Evolutionary conservation across 2,113 vertebrate genomes (phyloP).

Genomic region (Buteo buteo): DNA sequence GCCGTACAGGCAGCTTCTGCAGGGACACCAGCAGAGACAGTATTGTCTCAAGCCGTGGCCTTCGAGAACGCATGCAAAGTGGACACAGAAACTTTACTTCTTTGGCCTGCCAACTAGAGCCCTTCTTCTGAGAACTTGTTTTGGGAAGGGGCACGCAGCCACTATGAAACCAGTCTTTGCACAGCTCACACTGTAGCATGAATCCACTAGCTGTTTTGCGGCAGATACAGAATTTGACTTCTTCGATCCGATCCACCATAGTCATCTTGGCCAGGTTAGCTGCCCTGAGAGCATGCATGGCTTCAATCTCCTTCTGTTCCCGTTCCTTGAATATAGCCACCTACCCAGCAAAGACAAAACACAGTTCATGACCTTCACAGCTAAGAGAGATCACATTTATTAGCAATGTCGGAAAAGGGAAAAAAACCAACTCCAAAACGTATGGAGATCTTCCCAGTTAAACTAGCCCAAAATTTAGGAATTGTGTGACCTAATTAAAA

Average conservation of each 20-base stretch:
- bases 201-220: constrained; percentile 92
- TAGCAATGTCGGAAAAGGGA: background rate
- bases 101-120: constrained; percentile 90
- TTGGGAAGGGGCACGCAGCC: constrained; percentile 93
- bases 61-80: constrained; percentile 90
- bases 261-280: constrained; percentile 97
- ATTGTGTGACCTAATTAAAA: background rate
- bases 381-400: background rate
- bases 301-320: constrained; percentile 92
- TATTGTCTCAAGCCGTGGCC: constrained; percentile 95
- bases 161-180: constrained; percentile 98
- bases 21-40: constrained; percentile 92
- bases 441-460: background rate
- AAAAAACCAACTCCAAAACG: too few species aligned
- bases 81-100: constrained; percentile 96
- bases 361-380: background rate
- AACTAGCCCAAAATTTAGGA: background rate
- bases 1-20: constrained; percentile 93
- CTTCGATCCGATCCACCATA: constrained; percentile 95
- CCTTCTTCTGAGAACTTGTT: constrained; percentile 88
- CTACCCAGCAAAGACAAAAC: constrained; percentile 43
- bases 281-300: constrained; percentile 91
- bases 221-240: constrained; percentile 95
- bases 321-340: constrained; percentile 92
- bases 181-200: constrained; percentile 97